Conservation (phyloP, 1,140 invertebrate species). For the Orchestia grillus region DNA sequence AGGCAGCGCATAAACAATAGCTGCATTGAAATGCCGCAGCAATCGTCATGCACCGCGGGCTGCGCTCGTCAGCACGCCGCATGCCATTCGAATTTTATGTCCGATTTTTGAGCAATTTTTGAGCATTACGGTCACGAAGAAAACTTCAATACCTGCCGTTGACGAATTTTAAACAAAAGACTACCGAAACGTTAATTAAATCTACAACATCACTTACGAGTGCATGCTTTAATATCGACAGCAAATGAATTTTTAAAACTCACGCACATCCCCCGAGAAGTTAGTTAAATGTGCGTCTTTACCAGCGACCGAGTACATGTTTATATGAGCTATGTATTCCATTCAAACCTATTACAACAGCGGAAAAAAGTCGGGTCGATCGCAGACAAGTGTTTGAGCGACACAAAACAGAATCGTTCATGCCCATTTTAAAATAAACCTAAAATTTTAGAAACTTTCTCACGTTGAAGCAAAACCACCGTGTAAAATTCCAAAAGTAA, state of each 20-base stretch:
- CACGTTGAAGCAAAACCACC: neutral
- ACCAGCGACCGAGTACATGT: too few relatives aligned
- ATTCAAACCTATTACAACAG: neutral
- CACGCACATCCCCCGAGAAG: too few relatives aligned
- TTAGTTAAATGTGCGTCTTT: neutral
- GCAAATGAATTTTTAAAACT: too few relatives aligned
- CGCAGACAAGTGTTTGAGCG: neutral
- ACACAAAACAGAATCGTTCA: neutral
- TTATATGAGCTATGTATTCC: neutral
- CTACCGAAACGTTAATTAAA: too few relatives aligned
- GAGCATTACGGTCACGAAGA: neutral
- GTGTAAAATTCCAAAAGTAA: neutral
- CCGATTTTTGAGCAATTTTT: neutral
- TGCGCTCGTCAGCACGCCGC: neutral
- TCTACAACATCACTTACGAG: too few relatives aligned
- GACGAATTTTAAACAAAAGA: neutral
- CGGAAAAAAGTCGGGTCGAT: neutral
- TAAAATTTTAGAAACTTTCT: neutral
- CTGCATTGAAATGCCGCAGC: neutral
- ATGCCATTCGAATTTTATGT: neutral
- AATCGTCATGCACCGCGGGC: neutral
- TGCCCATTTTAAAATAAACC: neutral
- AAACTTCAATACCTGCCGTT: neutral
- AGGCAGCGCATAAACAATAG: constrained; percentile 7
- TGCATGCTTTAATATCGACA: too few relatives aligned